A percentile compares a stretch with the other conserved stretches of the same genome.
Conservation (phyloP, 2,113 vertebrate genomes). For the Protobothrops flavoviridis region DNA sequence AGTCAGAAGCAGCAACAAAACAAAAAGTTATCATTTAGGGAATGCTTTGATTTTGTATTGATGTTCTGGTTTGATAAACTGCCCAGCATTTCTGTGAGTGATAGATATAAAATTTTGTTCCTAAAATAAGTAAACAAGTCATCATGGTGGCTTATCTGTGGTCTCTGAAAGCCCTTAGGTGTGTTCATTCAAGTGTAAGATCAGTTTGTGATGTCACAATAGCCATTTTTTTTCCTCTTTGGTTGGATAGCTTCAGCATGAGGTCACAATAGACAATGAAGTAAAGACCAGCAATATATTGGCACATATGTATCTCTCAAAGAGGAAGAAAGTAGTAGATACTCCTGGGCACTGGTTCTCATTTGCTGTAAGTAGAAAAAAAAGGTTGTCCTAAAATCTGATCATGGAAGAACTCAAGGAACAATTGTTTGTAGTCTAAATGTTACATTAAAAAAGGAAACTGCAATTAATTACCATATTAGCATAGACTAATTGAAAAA, state of each 20-base stretch:
- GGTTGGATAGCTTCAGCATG: neutral
- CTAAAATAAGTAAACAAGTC: neutral
- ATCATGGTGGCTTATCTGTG: neutral
- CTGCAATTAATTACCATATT: neutral
- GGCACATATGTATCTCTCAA: neutral
- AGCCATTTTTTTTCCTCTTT: neutral
- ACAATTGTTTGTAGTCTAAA: neutral
- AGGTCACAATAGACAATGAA: neutral
- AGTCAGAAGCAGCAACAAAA: neutral
- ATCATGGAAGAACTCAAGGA: neutral
- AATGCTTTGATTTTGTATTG: neutral
- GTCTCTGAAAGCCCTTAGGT: neutral
- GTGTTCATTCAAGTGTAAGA: neutral
- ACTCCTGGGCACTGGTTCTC: neutral
- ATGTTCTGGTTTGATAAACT: neutral
- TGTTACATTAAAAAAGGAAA: neutral
- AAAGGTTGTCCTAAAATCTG: neutral
- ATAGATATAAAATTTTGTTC: neutral
- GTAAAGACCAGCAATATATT: neutral
- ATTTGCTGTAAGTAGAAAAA: neutral
- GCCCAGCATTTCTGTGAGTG: neutral
- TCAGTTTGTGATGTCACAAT: neutral
- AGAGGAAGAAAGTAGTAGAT: neutral
- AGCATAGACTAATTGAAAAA: neutral
- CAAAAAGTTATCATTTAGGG: neutral